Conservation (phyloP, 37 sponge, comb jelly and placozoan species). For the Lycopodina hypogea region DNA sequence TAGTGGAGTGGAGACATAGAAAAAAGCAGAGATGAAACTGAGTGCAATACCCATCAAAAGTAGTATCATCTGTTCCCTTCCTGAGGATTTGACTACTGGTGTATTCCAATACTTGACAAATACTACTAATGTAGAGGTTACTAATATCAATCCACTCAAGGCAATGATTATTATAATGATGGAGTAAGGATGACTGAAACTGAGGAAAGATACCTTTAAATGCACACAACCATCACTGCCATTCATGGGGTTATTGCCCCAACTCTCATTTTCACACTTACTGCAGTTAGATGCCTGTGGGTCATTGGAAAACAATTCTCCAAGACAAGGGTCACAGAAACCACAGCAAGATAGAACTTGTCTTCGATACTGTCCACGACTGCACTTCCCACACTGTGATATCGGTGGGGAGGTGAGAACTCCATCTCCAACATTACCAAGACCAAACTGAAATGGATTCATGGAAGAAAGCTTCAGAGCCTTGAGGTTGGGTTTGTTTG, state of each 20-base stretch:
- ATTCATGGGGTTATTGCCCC: constrained; percentile 64
- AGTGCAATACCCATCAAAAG: constrained; percentile 61
- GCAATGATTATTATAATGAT: constrained; percentile 50
- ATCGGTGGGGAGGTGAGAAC: neutral
- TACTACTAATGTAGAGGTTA: constrained; percentile 17
- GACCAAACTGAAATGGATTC: constrained; percentile 52
- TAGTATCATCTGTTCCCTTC: constrained; percentile 71
- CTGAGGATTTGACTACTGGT: constrained; percentile 77
- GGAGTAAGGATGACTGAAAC: constrained; percentile 32
- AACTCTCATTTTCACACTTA: constrained; percentile 46
- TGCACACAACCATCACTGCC: constrained; percentile 51
- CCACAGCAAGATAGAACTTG: constrained; percentile 60
- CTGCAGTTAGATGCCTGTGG: constrained; percentile 26
- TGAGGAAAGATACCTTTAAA: constrained; percentile 13
- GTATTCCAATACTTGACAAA: constrained; percentile 54
- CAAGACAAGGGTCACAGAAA: constrained; percentile 64
- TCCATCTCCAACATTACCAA: neutral
- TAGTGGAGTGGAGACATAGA: constrained; percentile 49
- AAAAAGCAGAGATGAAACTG: constrained; percentile 45
- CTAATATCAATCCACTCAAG: constrained; percentile 31
- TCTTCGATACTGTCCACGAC: constrained; percentile 33
- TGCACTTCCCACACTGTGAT: constrained; percentile 63
- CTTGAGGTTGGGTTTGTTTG: neutral
- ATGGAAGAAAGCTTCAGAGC: neutral
- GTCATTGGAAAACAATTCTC: constrained; percentile 35